Conservation (phyloP, 2,113 vertebrate genomes). For the Lonchura striata region DNA sequence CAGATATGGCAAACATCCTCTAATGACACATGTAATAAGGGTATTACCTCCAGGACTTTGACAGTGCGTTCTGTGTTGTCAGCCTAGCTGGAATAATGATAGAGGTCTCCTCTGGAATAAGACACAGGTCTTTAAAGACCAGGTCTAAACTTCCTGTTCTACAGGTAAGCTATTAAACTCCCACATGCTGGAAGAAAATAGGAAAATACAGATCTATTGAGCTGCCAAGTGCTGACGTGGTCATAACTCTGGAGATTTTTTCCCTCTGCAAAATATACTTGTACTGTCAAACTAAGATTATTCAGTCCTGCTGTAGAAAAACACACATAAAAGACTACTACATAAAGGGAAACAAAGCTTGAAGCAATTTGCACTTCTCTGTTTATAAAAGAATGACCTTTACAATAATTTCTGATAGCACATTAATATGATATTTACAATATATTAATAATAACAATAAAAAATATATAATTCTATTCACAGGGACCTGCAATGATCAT, state of each 20-base stretch:
- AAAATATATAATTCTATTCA: not conserved
- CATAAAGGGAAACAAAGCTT: not conserved
- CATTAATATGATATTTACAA: not conserved
- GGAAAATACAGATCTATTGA: not conserved
- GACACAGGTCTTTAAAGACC: constrained; percentile 79
- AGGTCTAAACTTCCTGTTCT: constrained; percentile 74
- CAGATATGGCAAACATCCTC: constrained; percentile 76
- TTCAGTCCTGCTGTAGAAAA: not conserved
- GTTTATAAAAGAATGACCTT: not conserved
- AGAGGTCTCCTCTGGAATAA: constrained; percentile 70
- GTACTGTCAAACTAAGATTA: not conserved
- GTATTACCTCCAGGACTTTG: constrained; percentile 81
- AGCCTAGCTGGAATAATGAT: constrained; percentile 74
- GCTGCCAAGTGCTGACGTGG: not conserved
- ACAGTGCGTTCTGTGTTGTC: constrained; percentile 81
- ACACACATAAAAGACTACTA: not conserved
- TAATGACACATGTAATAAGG: constrained; percentile 80
- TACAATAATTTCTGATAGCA: not conserved
- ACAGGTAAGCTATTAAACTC: constrained; percentile 78
- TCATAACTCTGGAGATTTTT: not conserved
- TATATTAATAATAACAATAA: not conserved
- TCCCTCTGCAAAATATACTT: not conserved
- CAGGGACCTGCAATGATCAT: not conserved
- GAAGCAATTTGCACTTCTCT: not conserved
- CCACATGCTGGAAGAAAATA: constrained; percentile 39